Percentiles rank a stretch among this genome's conserved stretches.
Evolutionary conservation across 2,113 vertebrate species (phyloP).

Genomic region (Periophthalmodon schlosseri): DNA sequence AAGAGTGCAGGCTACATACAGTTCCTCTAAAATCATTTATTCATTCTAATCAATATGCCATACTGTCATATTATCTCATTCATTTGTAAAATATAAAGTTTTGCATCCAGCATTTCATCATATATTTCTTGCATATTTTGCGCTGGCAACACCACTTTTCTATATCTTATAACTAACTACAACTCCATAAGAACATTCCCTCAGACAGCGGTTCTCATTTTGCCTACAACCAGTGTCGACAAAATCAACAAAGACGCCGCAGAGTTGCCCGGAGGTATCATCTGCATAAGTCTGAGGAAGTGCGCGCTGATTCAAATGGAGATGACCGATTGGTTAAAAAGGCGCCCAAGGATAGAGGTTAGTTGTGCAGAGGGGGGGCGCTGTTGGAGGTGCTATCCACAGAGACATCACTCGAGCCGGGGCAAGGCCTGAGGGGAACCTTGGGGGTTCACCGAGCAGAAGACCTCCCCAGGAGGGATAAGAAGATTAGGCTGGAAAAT

Average conservation of each 20-base stretch:
- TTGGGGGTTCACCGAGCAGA: neutral
- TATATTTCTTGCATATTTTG: neutral
- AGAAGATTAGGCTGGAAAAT: neutral
- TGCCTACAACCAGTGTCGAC: constrained; percentile 2
- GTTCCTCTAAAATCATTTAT: too few relatives aligned
- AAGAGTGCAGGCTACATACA: too few relatives aligned
- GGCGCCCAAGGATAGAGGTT: constrained; percentile 27
- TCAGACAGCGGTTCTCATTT: constrained; percentile 14
- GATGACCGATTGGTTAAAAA: constrained; percentile 21
- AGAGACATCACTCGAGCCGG: constrained; percentile 2
- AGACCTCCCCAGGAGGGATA: neutral
- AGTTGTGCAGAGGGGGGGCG: constrained; percentile 4
- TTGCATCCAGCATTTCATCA: neutral
- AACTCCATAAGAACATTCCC: neutral
- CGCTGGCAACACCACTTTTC: neutral
- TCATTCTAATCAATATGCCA: too few relatives aligned
- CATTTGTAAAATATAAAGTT: neutral
- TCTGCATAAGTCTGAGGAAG: constrained; percentile 25
- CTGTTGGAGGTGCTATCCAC: neutral
- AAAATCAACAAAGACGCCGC: constrained; percentile 29
- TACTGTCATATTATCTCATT: too few relatives aligned
- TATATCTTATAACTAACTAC: neutral
- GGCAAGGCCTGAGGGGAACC: constrained; percentile 12
- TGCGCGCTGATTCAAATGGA: constrained; percentile 12
- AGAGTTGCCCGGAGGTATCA: constrained; percentile 21